A percentile compares a stretch with the other conserved stretches of the same genome.
Conservation (phyloP, 2,113 vertebrate species). For the Mystacornis crossleyi region DNA sequence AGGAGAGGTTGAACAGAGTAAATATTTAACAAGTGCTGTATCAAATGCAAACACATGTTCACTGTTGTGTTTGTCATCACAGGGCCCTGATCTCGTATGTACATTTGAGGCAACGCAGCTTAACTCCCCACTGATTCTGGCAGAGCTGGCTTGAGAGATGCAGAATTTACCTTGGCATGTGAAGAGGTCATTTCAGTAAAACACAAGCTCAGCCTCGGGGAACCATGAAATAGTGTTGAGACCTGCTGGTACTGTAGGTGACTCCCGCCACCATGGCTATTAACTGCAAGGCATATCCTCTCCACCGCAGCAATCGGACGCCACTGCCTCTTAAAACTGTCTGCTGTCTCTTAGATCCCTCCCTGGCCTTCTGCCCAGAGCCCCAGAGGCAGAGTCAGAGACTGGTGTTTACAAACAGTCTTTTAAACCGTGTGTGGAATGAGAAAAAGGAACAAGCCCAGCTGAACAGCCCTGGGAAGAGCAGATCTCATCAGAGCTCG, state of each 20-base stretch:
- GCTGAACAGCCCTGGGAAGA: neutral
- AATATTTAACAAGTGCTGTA: slow-evolving; percentile 25
- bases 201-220: neutral
- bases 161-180: neutral
- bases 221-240: slow-evolving; percentile 5
- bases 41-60: slow-evolving; percentile 8
- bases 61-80: neutral
- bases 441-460: slow-evolving; percentile 8
- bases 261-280: neutral
- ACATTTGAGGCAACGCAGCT: neutral
- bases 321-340: slow-evolving; percentile 56
- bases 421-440: neutral
- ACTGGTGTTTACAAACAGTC: slow-evolving; percentile 57
- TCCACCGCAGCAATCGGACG: neutral
- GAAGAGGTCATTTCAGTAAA: slow-evolving; percentile 19
- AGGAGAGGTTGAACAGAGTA: neutral
- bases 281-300: slow-evolving; percentile 34
- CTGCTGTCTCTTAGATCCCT: slow-evolving; percentile 39
- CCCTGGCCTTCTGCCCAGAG: slow-evolving; percentile 3
- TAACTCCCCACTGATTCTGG: neutral
- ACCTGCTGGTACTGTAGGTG: slow-evolving; percentile 14
- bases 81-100: neutral
- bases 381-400: neutral
- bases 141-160: neutral
- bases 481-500: neutral